Evolutionary conservation across 2,113 vertebrate genomes (phyloP).

Genomic region (Ctenomys sociabilis): DNA sequence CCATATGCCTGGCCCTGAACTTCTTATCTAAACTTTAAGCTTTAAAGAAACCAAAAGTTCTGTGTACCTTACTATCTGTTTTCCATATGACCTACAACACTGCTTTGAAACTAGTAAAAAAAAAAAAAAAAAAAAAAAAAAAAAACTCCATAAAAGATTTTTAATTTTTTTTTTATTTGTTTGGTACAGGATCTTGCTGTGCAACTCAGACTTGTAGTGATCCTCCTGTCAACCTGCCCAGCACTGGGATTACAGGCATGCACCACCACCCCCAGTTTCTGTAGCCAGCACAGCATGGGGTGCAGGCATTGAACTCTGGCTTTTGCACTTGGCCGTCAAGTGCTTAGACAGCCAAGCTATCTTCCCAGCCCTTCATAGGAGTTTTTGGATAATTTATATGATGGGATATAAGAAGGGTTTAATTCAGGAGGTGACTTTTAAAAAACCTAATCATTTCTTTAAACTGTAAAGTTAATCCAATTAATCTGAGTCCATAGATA

Average conservation of each 20-base stretch:
- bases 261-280: too few species aligned
- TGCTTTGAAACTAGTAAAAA: neutral
- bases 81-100: neutral
- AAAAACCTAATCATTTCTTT: constrained; percentile 5
- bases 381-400: constrained; percentile 18
- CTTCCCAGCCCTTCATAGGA: neutral
- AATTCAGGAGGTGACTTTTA: neutral
- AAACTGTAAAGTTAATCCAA: neutral
- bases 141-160: neutral
- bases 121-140: neutral
- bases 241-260: too few species aligned
- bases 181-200: too few species aligned
- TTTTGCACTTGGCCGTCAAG: too few species aligned
- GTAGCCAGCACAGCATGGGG: too few species aligned
- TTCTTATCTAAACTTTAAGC: neutral
- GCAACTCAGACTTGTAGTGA: too few species aligned
- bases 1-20: too few species aligned
- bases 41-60: neutral
- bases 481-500: neutral
- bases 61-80: neutral
- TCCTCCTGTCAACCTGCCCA: too few species aligned
- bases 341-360: too few species aligned
- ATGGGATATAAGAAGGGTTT: constrained; percentile 33
- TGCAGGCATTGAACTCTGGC: too few species aligned
- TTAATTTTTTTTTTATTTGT: neutral